These are phyloP conservation scores for Pinctada fucata DNA, from an alignment of 2,888 invertebrate genomes.

Conservation along the genomic window DNA sequence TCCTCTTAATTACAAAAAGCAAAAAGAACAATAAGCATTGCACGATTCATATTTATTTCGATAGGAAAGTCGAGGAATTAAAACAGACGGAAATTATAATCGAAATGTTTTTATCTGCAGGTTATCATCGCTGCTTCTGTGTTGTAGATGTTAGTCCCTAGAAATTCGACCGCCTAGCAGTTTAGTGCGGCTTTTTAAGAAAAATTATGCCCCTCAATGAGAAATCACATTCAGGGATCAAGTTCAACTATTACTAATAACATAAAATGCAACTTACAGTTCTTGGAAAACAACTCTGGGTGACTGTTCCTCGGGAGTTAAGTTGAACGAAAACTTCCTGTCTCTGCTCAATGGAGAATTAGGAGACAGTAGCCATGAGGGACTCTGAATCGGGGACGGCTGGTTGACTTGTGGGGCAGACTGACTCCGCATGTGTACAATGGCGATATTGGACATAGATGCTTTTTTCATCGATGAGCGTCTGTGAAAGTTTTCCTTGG, in stretches of 20 bases:
- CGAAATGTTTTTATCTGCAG: no score
- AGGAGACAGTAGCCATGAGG: conserved; percentile 29
- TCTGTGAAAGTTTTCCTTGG: conserved; percentile 32
- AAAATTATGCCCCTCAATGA: no score
- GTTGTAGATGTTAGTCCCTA: no score
- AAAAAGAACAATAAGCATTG: background rate
- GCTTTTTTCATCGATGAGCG: conserved; percentile 1
- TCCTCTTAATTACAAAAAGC: background rate
- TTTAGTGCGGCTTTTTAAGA: no score
- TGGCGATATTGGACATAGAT: conserved; percentile 29
- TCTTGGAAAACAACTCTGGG: conserved; percentile 57
- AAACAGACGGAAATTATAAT: no score
- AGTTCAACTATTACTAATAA: no score
- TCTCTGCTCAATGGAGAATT: conserved; percentile 43
- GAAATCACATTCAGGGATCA: no score
- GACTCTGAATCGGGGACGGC: conserved; percentile 37
- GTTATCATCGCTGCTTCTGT: no score
- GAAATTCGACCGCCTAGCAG: no score
- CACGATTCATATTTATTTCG: background rate
- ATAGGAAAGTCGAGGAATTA: no score
- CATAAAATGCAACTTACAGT: conserved; percentile 46
- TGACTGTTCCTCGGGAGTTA: conserved; percentile 49
- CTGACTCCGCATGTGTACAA: conserved; percentile 50
- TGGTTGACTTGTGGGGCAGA: conserved; percentile 51
- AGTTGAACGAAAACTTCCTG: conserved; percentile 47